Percentiles rank a stretch among this genome's conserved stretches.
Evolutionary conservation across 2,797 vertebrate species (phyloP).

Genomic region (Poecilia velifera): DNA sequence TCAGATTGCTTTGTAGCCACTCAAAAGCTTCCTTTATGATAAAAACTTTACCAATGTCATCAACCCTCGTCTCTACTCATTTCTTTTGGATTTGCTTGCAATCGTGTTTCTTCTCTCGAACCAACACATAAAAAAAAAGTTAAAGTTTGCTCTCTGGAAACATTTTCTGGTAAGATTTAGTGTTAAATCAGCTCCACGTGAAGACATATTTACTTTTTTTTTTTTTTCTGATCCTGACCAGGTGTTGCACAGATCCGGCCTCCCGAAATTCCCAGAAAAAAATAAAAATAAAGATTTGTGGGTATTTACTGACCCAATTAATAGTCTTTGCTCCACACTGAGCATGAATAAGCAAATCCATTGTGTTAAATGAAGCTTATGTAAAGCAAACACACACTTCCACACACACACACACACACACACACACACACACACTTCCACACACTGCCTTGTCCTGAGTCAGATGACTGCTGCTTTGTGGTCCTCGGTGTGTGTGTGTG

Average conservation of each 20-base stretch:
- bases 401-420: constrained; percentile 15
- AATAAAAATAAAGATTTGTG: no score
- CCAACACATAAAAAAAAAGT: background rate
- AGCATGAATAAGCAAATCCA: constrained; percentile 30
- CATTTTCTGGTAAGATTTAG: background rate
- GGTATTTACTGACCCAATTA: background rate
- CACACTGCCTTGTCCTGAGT: constrained; percentile 34
- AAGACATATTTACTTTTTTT: background rate
- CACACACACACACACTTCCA: constrained; percentile 17
- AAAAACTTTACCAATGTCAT: background rate
- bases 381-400: constrained; percentile 28
- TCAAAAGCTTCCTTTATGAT: background rate
- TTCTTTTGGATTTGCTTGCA: background rate
- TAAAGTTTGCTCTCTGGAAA: background rate
- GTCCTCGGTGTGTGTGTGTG: constrained; percentile 16
- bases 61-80: background rate
- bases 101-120: background rate
- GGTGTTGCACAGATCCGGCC: background rate
- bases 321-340: constrained; percentile 2
- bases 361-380: constrained; percentile 28
- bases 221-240: background rate
- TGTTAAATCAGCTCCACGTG: background rate
- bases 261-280: background rate
- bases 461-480: constrained; percentile 59
- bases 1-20: background rate